Percentiles rank a stretch among this genome's conserved stretches.
These are phyloP conservation scores for Zophobas morio DNA, from an alignment of 1,140 invertebrate species.

Conservation along the genomic window DNA sequence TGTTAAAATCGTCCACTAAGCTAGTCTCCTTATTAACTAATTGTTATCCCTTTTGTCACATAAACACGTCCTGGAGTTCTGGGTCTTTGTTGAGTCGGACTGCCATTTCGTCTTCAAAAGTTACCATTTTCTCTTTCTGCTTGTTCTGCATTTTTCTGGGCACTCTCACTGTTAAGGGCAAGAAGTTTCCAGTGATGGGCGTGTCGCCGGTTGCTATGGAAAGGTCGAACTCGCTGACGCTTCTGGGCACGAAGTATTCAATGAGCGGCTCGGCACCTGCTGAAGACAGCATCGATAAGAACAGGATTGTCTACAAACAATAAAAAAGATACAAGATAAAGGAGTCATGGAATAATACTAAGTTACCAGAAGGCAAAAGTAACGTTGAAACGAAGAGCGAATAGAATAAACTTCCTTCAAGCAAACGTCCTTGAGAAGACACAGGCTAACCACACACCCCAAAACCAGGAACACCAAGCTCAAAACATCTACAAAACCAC, in stretches of 20 bases:
- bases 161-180: constrained; percentile 62
- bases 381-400: too few relatives aligned
- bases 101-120: constrained; percentile 82
- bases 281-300: constrained; percentile 7
- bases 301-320: too few relatives aligned
- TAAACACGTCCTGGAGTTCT: constrained; percentile 74
- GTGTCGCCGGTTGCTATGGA: constrained; percentile 72
- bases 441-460: too few relatives aligned
- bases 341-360: too few relatives aligned
- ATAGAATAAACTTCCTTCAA: too few relatives aligned
- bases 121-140: constrained; percentile 81
- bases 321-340: too few relatives aligned
- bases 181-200: constrained; percentile 57
- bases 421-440: too few relatives aligned
- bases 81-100: constrained; percentile 59
- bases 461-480: background rate
- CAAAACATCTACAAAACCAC: constrained; percentile 51
- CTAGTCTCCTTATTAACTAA: constrained; percentile 52
- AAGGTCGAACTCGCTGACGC: constrained; percentile 85
- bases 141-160: constrained; percentile 60
- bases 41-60: constrained; percentile 72
- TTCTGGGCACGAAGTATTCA: constrained; percentile 87
- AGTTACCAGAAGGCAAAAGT: too few relatives aligned
- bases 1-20: constrained; percentile 52
- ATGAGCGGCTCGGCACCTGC: constrained; percentile 73